Evolutionary conservation across 2,888 invertebrate species (phyloP).

Genomic region (Seira musarum): DNA sequence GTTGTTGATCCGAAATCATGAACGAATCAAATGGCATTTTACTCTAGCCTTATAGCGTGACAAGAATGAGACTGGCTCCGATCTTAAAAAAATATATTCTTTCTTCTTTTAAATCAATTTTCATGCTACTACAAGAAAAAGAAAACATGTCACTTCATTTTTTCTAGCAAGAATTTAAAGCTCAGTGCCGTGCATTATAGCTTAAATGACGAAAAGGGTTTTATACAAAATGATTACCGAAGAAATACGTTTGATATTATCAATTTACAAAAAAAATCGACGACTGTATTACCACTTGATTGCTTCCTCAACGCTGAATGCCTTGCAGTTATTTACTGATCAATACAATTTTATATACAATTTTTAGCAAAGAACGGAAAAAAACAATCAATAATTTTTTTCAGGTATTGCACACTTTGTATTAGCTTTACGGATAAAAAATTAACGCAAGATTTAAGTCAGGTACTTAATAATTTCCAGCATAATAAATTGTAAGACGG

Average conservation of each 20-base stretch:
- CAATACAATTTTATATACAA: background rate
- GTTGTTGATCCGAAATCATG: too few relatives aligned
- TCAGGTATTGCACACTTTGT: background rate
- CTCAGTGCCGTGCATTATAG: conserved; percentile 53
- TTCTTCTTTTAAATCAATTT: conserved; percentile 32
- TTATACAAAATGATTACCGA: conserved; percentile 7
- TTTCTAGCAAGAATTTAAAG: conserved; percentile 25
- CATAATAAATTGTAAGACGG: background rate
- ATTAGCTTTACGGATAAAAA: background rate
- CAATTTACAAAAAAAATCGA: too few relatives aligned
- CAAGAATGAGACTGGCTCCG: conserved; percentile 63
- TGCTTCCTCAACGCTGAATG: conserved; percentile 36
- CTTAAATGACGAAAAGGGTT: conserved; percentile 20
- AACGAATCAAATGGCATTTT: conserved; percentile 49
- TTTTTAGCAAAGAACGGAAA: background rate
- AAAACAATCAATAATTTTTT: background rate
- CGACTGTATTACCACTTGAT: conserved; percentile 17
- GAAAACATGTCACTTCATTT: conserved; percentile 28
- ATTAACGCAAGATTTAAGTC: background rate
- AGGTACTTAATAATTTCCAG: conserved; percentile 5
- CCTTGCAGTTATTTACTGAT: conserved; percentile 20
- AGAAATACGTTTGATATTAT: conserved; percentile 13
- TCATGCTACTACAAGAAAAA: background rate
- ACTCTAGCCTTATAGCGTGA: conserved; percentile 60
- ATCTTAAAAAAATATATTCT: conserved; percentile 43